Percentiles rank a stretch among this genome's conserved stretches.
phyloP scores from a whole-genome alignment of 1,140 invertebrate species.

The Carposina sasakii region DNA sequence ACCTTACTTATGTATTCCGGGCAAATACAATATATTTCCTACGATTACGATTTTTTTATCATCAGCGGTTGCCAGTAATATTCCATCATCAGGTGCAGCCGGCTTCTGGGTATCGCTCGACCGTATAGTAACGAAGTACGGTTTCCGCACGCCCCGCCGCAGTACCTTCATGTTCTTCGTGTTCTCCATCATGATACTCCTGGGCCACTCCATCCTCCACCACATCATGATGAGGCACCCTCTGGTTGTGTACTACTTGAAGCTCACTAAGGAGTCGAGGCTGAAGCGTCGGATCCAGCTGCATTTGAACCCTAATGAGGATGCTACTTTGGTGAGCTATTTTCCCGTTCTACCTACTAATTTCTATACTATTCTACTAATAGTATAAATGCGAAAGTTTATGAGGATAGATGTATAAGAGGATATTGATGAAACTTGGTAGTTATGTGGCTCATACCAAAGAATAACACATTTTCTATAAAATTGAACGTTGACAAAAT shows the following conservation, averaged over 20 bases:
- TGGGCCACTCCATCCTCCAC: constrained; percentile 84
- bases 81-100: constrained; percentile 86
- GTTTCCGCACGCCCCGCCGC: constrained; percentile 80
- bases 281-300: constrained; percentile 63
- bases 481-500: too few species aligned
- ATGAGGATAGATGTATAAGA: too few species aligned
- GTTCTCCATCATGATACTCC: constrained; percentile 82
- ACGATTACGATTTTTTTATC: constrained; percentile 25
- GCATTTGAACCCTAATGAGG: constrained; percentile 84
- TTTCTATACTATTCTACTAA: too few species aligned
- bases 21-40: too few species aligned
- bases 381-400: too few species aligned
- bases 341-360: too few species aligned
- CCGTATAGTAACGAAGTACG: constrained; percentile 86
- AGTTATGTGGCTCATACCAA: too few species aligned
- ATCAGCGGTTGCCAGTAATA: too few species aligned
- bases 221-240: constrained; percentile 83
- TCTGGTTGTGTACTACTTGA: constrained; percentile 89
- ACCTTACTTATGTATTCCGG: too few species aligned
- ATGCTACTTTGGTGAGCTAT: constrained; percentile 84
- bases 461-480: too few species aligned
- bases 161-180: constrained; percentile 91
- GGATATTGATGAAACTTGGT: too few species aligned
- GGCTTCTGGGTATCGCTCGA: constrained; percentile 89
- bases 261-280: constrained; percentile 79